Base-by-base conservation (phyloP, 2,888 invertebrate species). In the Amphipoea oculea region DNA sequence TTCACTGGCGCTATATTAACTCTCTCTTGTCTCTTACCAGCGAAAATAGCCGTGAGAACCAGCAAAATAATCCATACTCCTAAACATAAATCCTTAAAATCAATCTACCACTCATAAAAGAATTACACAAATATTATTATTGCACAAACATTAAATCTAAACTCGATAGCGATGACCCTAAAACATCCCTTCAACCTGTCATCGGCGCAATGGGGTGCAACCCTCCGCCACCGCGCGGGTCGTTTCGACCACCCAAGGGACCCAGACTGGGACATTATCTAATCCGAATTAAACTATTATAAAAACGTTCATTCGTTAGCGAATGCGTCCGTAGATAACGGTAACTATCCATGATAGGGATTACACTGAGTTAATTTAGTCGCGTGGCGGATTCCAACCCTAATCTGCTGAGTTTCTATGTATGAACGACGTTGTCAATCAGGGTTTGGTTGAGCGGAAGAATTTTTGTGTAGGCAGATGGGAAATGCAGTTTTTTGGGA, bases 281-380 rank as follows among this genome's bases (percentile, higher is more conserved):
- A 95, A 95, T 94, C 95, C 94, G 95, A 95, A 95, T 95, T 95
- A 96, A 85, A 95, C 95, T 94, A 94, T 95, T 96, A 93, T 93
- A 95, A 95, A 95, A 95, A 93, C 92, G 90, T 85, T 86, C 73
- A 78, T 78, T 92, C 91, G 92, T 93, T 92, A 92, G 92, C 95
- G 95, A 94, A 94, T 96, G 96, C 93, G 88, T 90, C 91, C 82
- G 67, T 66, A 94, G 96, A 96, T 96, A 96, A 94, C 93, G 89
- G 92, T 90, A 88, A 84, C 88, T 90, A 93, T 94, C 95, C 90
- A 86, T 90, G 93, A 93, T 92, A 86, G 88, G 95, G 94, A 96
- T 96, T 95, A 96, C 96, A 95, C 89, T 89, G 94, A 96, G 96
- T 96, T 96, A 96, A 96, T 96, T 95, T 93, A 92, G 95, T 94